Conservation (phyloP, 2,113 vertebrate species). For the Gadus macrocephalus region DNA sequence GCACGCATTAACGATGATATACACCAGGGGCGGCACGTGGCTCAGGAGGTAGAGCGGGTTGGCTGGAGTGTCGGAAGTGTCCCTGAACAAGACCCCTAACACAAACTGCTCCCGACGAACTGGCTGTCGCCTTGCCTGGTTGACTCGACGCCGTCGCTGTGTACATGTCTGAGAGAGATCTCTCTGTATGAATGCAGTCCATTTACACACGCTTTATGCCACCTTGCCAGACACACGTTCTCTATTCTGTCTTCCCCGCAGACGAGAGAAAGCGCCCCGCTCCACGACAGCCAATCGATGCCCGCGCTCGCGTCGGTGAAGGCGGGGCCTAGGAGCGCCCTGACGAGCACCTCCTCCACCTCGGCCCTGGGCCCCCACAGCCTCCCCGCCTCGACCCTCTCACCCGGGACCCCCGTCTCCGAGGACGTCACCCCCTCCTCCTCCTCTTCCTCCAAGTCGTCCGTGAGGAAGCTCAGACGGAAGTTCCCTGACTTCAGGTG, state of each 20-base stretch:
- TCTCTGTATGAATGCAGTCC: too few species aligned
- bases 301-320: conserved; percentile 19
- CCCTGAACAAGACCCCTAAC: too few species aligned
- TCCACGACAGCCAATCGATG: conserved; percentile 54
- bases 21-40: too few species aligned
- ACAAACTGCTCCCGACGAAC: too few species aligned
- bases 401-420: conserved; percentile 63
- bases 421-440: conserved; percentile 18
- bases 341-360: conserved; percentile 66
- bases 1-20: too few species aligned
- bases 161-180: too few species aligned
- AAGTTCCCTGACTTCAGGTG: conserved; percentile 89
- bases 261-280: conserved; percentile 53
- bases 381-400: conserved; percentile 64
- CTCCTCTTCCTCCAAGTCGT: conserved; percentile 66
- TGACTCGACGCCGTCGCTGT: too few species aligned
- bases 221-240: not conserved
- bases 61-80: too few species aligned
- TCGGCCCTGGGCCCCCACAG: conserved; percentile 61
- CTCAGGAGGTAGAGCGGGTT: too few species aligned
- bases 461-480: conserved; percentile 76
- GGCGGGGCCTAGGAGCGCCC: conserved; percentile 54
- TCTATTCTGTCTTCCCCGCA: conserved; percentile 32
- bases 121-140: too few species aligned
- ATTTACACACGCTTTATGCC: not conserved